Evolutionary conservation across 2,113 vertebrate species (phyloP), one percentile per base, ranked within the genome.

Genomic region (Mesoclemmys tuberculata): DNA sequence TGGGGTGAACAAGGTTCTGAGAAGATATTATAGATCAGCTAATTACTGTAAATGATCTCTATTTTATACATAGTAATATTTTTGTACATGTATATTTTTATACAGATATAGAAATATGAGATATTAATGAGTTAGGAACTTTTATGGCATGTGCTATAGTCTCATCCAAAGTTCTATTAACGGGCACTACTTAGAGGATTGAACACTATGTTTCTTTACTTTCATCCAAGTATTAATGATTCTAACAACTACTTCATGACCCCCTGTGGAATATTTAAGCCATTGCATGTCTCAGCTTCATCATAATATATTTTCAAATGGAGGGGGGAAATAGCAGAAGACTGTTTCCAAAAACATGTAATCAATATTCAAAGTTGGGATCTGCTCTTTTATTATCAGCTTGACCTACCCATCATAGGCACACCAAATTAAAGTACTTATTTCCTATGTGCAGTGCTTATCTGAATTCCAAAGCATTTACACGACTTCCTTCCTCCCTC

Each of bases 241-340:
- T 97, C 94, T 87, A 93, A 68, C 96, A 97, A 98, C 97, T 96
- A 87, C 96, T 94, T 98, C 98, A 96, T 97, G 99, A 99, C 99
- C 98, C 98, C 99, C 96, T 98, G 99, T 99, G 99, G 99, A 92
- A 83, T 75, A 75, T 82, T 80, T 48, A 21, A 85, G 98, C 94
- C 93, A 98, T 88, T 98, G 92, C 97, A 97, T 82, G 38, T 83
- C 91, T 87, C 52, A 81, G 29, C 78, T 90, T 90, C 90, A 92
- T 79, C 51, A 79, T 91, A 91, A 90, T 46, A 85, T 91, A 85
- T 71, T 89, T 93, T 96, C 81, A 71, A 95, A 84, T 24, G 55
- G 79, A 96, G 85, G 61, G 51, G 82, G 85, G 51, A 92, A 88
- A 93, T 94, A 91, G 82, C 85, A 91, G 89, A 38, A 95, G 89